Evolutionary conservation across 2,113 vertebrate species (phyloP).

Genomic region (Chamaea fasciata): DNA sequence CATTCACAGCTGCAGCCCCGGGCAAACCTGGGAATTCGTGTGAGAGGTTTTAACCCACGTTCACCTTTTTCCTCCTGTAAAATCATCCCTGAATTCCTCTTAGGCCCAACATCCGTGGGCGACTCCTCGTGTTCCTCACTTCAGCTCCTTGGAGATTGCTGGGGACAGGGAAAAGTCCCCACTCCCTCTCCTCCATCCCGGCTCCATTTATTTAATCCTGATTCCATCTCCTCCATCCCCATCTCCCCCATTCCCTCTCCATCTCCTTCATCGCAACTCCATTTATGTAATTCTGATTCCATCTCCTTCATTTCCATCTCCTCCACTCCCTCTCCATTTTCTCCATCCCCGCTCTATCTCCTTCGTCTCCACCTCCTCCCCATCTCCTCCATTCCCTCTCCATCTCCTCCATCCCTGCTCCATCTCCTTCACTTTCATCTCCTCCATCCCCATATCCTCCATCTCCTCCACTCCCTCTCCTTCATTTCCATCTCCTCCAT

Average conservation of each 20-base stretch:
- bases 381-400: no score
- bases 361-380: background rate
- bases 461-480: rapidly evolving
- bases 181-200: rapidly evolving
- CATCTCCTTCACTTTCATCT: background rate
- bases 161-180: background rate
- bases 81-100: background rate
- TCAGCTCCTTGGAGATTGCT: background rate
- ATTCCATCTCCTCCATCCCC: background rate
- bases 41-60: rapidly evolving
- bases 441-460: rapidly evolving
- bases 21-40: background rate
- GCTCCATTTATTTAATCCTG: no score
- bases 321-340: background rate
- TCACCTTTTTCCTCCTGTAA: background rate
- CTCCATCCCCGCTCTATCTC: background rate
- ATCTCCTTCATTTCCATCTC: background rate
- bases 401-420: background rate
- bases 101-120: rapidly evolving
- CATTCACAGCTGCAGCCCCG: background rate
- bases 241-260: no score
- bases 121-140: background rate
- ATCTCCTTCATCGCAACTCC: background rate
- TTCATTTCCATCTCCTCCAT: background rate
- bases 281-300: background rate